A percentile compares a stretch with the other conserved stretches of the same genome.
Evolutionary conservation across 1,140 invertebrate genomes (phyloP).

Genomic region (Stegodyphus dumicola): DNA sequence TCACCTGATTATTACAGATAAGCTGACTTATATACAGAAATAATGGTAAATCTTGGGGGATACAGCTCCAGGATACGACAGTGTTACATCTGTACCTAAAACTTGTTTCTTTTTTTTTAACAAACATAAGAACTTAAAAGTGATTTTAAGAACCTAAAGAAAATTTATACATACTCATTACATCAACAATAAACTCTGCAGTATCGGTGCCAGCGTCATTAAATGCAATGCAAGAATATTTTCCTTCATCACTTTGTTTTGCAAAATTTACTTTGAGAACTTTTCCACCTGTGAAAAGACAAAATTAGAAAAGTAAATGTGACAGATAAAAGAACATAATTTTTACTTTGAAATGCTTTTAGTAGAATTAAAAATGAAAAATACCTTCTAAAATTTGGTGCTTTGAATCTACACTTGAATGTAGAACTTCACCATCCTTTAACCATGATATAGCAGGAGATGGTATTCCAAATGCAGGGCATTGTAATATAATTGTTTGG

Average conservation of each 20-base stretch:
- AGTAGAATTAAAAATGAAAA: neutral
- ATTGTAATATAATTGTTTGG: slow-evolving; percentile 31
- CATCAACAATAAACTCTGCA: slow-evolving; percentile 70
- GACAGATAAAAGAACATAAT: neutral
- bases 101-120: too few species aligned
- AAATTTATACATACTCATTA: slow-evolving; percentile 67
- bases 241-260: slow-evolving; percentile 67
- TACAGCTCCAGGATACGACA: too few species aligned
- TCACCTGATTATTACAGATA: too few species aligned
- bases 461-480: slow-evolving; percentile 43
- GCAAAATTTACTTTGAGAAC: slow-evolving; percentile 60
- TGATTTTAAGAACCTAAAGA: too few species aligned
- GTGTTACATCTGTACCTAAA: too few species aligned
- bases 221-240: slow-evolving; percentile 71
- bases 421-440: slow-evolving; percentile 39
- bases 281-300: slow-evolving; percentile 44
- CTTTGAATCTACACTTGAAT: slow-evolving; percentile 12
- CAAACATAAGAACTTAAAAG: too few species aligned
- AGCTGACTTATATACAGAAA: too few species aligned
- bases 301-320: slow-evolving; percentile 6
- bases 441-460: slow-evolving; percentile 47
- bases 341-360: neutral
- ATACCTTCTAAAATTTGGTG: slow-evolving; percentile 50
- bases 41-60: too few species aligned
- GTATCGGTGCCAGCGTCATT: slow-evolving; percentile 72